Evolutionary conservation across 2,113 vertebrate genomes (phyloP).

Genomic region (Psilopogon haemacephalus): DNA sequence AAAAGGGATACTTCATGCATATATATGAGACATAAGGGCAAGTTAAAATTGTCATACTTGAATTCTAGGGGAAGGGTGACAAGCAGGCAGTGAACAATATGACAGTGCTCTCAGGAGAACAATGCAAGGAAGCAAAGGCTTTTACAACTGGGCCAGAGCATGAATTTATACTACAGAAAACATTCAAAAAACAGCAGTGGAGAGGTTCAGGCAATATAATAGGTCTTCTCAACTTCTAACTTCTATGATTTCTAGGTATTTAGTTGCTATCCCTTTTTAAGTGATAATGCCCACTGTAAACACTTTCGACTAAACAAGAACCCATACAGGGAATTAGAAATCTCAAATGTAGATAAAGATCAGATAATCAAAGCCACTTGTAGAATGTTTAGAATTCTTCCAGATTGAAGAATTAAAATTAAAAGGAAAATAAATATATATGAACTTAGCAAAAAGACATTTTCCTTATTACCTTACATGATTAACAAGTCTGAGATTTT

Average conservation of each 20-base stretch:
- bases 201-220: background rate
- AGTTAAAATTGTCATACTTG: background rate
- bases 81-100: background rate
- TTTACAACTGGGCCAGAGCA: background rate
- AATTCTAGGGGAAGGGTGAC: background rate
- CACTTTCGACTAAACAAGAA: background rate
- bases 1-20: background rate
- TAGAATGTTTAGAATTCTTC: background rate
- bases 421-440: background rate
- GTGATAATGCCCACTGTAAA: background rate
- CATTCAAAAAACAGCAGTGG: background rate
- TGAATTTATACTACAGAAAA: background rate
- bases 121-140: background rate
- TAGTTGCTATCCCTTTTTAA: background rate
- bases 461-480: background rate
- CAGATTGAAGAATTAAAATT: background rate
- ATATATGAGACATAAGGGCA: background rate
- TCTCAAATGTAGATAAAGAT: background rate
- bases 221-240: background rate
- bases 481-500: background rate
- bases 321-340: background rate
- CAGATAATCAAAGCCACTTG: background rate
- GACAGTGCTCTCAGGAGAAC: background rate
- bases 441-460: background rate
- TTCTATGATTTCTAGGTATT: background rate